A percentile compares a stretch with the other conserved stretches of the same genome.
Evolutionary conservation across 2,797 vertebrate species (phyloP).

Genomic region (Dipus sagitta): DNA sequence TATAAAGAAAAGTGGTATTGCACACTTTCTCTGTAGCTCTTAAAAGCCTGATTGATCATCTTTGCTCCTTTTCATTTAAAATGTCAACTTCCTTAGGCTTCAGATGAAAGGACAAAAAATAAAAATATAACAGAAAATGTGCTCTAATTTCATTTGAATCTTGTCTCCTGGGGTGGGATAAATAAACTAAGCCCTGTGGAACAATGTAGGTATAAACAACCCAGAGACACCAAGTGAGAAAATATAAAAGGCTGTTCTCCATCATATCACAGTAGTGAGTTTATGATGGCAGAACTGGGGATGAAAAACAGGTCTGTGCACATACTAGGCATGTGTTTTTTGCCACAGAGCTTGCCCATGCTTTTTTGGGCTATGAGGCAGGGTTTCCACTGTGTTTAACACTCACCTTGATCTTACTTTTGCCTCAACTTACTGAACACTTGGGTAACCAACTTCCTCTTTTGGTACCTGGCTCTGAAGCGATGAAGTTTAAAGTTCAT

Average conservation of each 20-base stretch:
- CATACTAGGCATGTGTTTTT: no score
- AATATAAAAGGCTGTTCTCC: not conserved
- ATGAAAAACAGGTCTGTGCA: not conserved
- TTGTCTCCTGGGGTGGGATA: not conserved
- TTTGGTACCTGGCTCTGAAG: not conserved
- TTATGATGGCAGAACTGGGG: not conserved
- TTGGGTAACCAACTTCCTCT: no score
- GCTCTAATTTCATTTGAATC: constrained; percentile 59
- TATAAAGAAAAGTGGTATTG: constrained; percentile 72
- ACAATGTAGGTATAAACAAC: not conserved
- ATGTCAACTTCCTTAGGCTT: constrained; percentile 53
- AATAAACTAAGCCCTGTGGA: constrained; percentile 52
- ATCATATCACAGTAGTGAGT: not conserved
- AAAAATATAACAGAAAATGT: constrained; percentile 66
- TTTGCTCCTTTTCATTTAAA: constrained; percentile 53
- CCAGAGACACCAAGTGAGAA: not conserved
- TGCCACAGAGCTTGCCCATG: not conserved
- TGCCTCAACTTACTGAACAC: not conserved
- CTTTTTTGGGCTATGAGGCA: not conserved
- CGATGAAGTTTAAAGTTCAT: not conserved
- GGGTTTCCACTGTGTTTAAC: not conserved
- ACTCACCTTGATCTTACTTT: not conserved
- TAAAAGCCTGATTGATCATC: constrained; percentile 70
- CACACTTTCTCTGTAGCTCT: constrained; percentile 56
- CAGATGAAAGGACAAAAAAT: constrained; percentile 65